Evolutionary conservation across 2,797 vertebrate genomes (phyloP).

Genomic region (Pipistrellus pipistrellus): DNA sequence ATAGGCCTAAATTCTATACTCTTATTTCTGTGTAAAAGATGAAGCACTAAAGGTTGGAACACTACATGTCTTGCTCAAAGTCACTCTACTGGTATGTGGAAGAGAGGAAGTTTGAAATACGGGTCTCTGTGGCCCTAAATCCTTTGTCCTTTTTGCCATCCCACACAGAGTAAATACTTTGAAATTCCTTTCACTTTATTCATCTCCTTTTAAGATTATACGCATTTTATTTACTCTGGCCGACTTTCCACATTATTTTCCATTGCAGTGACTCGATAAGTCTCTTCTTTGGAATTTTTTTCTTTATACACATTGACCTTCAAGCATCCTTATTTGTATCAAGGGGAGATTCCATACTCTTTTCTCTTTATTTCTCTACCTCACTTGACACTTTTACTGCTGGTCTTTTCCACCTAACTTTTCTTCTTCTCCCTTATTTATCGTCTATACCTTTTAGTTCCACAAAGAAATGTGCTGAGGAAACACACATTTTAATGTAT

Average conservation of each 20-base stretch:
- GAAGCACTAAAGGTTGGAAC: background rate
- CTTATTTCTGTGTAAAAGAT: background rate
- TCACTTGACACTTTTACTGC: background rate
- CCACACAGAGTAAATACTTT: background rate
- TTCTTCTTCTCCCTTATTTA: background rate
- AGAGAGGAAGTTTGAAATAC: background rate
- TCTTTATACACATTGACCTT: conserved; percentile 30
- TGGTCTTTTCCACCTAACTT: background rate
- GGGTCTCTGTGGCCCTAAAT: background rate
- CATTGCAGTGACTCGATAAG: background rate
- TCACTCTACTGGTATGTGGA: background rate
- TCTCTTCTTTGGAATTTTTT: conserved; percentile 59
- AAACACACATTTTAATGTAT: background rate
- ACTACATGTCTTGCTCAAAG: background rate
- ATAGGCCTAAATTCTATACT: background rate
- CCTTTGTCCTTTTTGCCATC: background rate
- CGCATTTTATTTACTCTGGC: conserved; percentile 49
- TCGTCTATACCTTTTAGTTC: background rate
- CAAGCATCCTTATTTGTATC: background rate
- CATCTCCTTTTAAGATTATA: conserved; percentile 21
- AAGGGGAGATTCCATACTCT: background rate
- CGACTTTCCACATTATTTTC: conserved; percentile 41
- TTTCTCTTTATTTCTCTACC: background rate
- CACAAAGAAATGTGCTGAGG: conserved; percentile 23
- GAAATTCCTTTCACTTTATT: conserved; percentile 39